Conservation (phyloP, 2,888 invertebrate species). For the Clusia tigrina region DNA sequence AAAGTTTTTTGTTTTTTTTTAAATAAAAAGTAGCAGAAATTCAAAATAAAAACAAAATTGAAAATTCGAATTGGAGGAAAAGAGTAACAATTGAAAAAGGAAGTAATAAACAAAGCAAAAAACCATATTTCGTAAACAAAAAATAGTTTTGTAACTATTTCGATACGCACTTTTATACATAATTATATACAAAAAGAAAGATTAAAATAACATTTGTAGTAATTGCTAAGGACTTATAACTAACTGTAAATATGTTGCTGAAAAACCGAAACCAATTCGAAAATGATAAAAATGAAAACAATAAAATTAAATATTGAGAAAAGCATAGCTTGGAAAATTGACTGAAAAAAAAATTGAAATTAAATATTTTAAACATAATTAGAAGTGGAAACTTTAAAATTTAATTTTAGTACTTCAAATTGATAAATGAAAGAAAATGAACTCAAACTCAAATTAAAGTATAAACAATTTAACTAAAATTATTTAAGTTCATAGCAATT, state of each 20-base stretch:
- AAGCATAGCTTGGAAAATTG: slow-evolving; percentile 55
- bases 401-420: too few relatives aligned
- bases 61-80: slow-evolving; percentile 3
- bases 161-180: slow-evolving; percentile 31
- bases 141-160: slow-evolving; percentile 23
- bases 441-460: too few relatives aligned
- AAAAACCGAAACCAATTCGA: slow-evolving; percentile 1
- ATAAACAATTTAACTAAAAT: slow-evolving; percentile 21
- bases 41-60: slow-evolving; percentile 3
- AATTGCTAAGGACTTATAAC: slow-evolving; percentile 4
- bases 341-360: slow-evolving; percentile 38
- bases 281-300: slow-evolving; percentile 14
- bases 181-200: slow-evolving; percentile 16
- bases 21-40: slow-evolving; percentile 11
- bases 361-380: slow-evolving; percentile 18
- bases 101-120: slow-evolving; percentile 13
- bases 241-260: slow-evolving; percentile 26
- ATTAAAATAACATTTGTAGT: slow-evolving; percentile 2
- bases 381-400: slow-evolving; percentile 21
- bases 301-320: too few relatives aligned
- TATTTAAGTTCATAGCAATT: neutral
- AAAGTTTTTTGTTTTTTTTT: slow-evolving; percentile 7
- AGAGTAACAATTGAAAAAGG: neutral
- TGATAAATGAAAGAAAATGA: too few relatives aligned
- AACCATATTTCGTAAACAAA: slow-evolving; percentile 5